Percentiles rank a stretch among this genome's conserved stretches.
These are phyloP conservation scores for Acromyrmex charruanus DNA, from an alignment of 1,140 invertebrate genomes.

Conservation along the genomic window DNA sequence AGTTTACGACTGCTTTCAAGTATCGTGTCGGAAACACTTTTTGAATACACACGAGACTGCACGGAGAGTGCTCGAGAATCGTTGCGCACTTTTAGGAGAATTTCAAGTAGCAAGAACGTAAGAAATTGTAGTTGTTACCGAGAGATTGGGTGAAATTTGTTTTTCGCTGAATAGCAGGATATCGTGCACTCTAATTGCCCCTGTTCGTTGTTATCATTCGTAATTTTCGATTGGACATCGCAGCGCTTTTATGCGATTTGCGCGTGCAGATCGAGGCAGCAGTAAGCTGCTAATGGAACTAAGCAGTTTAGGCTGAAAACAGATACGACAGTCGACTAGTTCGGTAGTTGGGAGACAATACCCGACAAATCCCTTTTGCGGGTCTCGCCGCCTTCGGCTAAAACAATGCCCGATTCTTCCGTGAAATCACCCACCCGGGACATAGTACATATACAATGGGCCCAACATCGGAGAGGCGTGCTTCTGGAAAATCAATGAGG, in stretches of 20 bases:
- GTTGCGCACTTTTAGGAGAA: background rate
- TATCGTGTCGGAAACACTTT: background rate
- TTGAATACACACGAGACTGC: conserved; percentile 26
- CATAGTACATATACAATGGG: conserved; percentile 68
- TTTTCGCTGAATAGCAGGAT: background rate
- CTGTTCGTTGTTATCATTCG: conserved; percentile 42
- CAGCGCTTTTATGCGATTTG: background rate
- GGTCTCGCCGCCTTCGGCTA: conserved; percentile 57
- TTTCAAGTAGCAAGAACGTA: conserved; percentile 15
- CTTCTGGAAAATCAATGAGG: conserved; percentile 70
- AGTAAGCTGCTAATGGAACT: conserved; percentile 67
- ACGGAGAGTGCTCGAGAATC: background rate
- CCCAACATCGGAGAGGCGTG: conserved; percentile 49
- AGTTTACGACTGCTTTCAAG: conserved; percentile 5
- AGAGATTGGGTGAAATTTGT: background rate
- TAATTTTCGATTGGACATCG: conserved; percentile 41
- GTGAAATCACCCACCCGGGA: conserved; percentile 70
- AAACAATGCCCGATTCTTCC: conserved; percentile 77
- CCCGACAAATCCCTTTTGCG: conserved; percentile 73
- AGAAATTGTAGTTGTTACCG: conserved; percentile 25
- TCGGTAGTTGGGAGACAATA: conserved; percentile 73
- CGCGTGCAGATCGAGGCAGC: conserved; percentile 29
- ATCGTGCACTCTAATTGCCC: background rate
- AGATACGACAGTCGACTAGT: conserved; percentile 62
- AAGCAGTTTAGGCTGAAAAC: conserved; percentile 70